Evolutionary conservation across 2,797 vertebrate species (phyloP), one percentile per base, ranked within the genome.

Genomic region (Peromyscus eremicus): DNA sequence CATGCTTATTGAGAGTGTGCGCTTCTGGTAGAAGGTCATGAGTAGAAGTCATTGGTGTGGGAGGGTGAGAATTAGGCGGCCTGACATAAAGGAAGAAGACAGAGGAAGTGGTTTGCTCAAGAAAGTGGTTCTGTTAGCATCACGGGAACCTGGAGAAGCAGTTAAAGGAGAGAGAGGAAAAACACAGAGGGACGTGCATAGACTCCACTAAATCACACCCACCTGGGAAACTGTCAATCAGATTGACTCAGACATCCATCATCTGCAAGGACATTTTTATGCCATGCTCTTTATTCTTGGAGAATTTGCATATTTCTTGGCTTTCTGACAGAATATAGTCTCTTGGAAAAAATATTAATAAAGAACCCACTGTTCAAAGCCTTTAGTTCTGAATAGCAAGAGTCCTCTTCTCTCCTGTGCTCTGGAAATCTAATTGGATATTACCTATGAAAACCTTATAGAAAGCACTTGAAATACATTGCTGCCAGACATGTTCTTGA

Each of bases 391-490:
- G 62, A 97, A 96, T 75, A 94, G 8, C 70, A 96, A 96, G 76
- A 52, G 6, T 9, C 57, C 5, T 16, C 52, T 91, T 71, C 32
- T 96, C 71, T 46, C 68, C 71, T 82, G 81, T 96, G 71, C 77
- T 91, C 91, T 89, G 68, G 64, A 97, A 96, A 76, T 85, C 2
- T 87, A 96, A 92, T 85, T 90, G n/a, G 70, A 87, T 37, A 86
- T 70, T 91, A 19, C 25, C 40, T 57, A 12, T 73, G 80, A 62
- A 94, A 96, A 89, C 52, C 16, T 86, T 13, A 6, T 70, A 91
- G 87, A 96, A 49, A 23, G 83, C 70, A 52, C 92, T 97, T 62
- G 89, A 27, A 62, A 96, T 87, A 66, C 11, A 52, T 96, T 71
- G 62, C 40, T 60, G 37, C 2, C 66, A 19, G 0, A 70, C 70